These are phyloP conservation scores for Cydia amplana DNA, from an alignment of 1,140 invertebrate species.

Conservation along the genomic window DNA sequence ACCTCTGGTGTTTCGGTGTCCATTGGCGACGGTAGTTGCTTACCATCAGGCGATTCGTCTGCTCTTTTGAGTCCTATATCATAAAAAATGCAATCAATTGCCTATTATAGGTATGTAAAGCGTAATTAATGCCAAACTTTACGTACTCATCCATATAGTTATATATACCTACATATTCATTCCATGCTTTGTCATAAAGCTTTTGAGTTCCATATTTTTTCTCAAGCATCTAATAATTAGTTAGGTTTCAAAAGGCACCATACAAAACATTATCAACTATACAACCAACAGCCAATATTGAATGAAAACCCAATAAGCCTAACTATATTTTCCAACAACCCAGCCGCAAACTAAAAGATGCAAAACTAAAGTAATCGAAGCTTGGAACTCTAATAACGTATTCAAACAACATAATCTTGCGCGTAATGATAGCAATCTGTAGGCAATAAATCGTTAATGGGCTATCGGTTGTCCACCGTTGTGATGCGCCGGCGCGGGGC, in stretches of 20 bases:
- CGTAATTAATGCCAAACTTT: no score
- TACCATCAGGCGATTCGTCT: no score
- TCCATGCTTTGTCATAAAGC: no score
- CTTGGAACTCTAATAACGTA: conserved; percentile 50
- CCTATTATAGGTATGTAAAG: no score
- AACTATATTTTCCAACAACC: neutral
- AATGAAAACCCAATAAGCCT: neutral
- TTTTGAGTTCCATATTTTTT: no score
- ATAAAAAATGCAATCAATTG: no score
- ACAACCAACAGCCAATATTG: neutral
- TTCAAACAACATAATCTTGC: conserved; percentile 69
- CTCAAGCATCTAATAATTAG: neutral
- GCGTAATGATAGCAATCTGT: conserved; percentile 68
- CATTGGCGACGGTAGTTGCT: no score
- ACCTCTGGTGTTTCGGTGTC: no score
- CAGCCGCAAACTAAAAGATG: conserved; percentile 21
- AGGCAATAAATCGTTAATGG: conserved; percentile 66
- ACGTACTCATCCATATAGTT: no score
- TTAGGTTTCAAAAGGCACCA: neutral
- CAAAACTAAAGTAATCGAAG: conserved; percentile 32
- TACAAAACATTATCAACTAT: neutral
- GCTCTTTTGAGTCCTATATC: no score
- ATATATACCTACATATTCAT: no score
- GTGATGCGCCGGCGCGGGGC: conserved; percentile 35
- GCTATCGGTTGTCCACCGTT: conserved; percentile 61